A percentile compares a stretch with the other conserved stretches of the same genome.
phyloP scores from a whole-genome alignment of 2,797 vertebrate genomes.

The Sebastes jordani region DNA sequence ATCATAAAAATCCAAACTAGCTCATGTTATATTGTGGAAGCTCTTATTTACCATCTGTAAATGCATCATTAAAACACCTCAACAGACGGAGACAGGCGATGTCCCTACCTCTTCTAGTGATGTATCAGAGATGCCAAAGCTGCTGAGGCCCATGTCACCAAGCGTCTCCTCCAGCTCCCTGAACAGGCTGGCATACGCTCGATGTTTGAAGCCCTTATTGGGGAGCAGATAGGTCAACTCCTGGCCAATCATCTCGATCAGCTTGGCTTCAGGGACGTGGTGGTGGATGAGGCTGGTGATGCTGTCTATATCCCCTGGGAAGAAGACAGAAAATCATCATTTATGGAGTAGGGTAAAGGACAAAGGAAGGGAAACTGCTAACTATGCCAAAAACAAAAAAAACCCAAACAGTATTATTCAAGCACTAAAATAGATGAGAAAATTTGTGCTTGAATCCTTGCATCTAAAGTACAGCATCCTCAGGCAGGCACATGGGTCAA shows the following conservation, averaged over 20 bases:
- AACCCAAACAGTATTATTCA: constrained; percentile 18
- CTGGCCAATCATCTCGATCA: constrained; percentile 94
- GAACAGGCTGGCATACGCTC: constrained; percentile 95
- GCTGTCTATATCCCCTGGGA: constrained; percentile 87
- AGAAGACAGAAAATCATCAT: background rate
- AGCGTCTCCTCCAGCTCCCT: constrained; percentile 95
- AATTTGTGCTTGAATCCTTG: constrained; percentile 13
- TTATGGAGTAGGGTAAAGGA: background rate
- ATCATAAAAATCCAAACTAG: background rate
- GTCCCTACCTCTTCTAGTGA: constrained; percentile 93
- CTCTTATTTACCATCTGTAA: background rate
- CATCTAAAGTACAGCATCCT: constrained; percentile 32
- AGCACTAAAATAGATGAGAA: constrained; percentile 4
- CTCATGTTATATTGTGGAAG: background rate
- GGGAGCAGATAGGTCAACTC: constrained; percentile 94
- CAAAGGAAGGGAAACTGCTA: constrained; percentile 19
- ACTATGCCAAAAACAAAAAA: background rate
- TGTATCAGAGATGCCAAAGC: constrained; percentile 96
- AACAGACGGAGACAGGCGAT: background rate
- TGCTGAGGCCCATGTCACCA: constrained; percentile 93
- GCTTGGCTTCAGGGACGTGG: constrained; percentile 93
- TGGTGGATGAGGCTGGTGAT: constrained; percentile 90
- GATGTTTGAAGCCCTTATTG: constrained; percentile 93
- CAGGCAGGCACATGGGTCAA: constrained; percentile 39
- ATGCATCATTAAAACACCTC: background rate